Evolutionary conservation across 2,113 vertebrate species (phyloP).

Genomic region (Pogona vitticeps): DNA sequence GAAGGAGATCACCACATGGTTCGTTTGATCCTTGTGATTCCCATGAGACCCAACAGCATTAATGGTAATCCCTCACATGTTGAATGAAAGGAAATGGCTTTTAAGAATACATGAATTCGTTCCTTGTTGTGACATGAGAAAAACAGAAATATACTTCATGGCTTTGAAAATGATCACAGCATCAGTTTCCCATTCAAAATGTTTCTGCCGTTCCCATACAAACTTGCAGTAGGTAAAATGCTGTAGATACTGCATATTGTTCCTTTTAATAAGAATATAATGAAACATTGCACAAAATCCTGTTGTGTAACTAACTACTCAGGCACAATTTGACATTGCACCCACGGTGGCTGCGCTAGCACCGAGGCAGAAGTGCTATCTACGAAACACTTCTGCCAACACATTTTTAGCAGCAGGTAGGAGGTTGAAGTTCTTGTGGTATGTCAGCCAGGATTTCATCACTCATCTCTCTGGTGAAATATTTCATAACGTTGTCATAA

Average conservation of each 20-base stretch:
- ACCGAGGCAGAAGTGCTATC: too few species aligned
- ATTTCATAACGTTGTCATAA: too few species aligned
- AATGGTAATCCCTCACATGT: conserved; percentile 61
- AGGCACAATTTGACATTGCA: too few species aligned
- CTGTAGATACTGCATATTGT: background rate
- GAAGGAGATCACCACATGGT: conserved; percentile 47
- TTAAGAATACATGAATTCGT: conserved; percentile 31
- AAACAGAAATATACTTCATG: conserved; percentile 33
- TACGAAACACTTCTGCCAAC: too few species aligned
- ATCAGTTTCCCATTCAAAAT: conserved; percentile 14
- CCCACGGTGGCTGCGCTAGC: too few species aligned
- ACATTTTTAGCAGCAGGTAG: too few species aligned
- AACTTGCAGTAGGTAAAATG: background rate
- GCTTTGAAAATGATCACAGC: background rate
- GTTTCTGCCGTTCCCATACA: background rate
- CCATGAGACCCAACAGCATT: conserved; percentile 49
- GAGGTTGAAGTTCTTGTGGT: too few species aligned
- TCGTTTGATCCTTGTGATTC: conserved; percentile 62
- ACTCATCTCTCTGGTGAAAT: too few species aligned
- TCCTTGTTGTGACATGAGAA: conserved; percentile 13
- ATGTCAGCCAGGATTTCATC: too few species aligned
- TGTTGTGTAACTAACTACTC: too few species aligned
- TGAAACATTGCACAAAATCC: background rate
- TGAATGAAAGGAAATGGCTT: conserved; percentile 35
- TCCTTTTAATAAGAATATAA: conserved; percentile 2